phyloP scores from a whole-genome alignment of 2,113 vertebrate species.

The Apus apus region DNA sequence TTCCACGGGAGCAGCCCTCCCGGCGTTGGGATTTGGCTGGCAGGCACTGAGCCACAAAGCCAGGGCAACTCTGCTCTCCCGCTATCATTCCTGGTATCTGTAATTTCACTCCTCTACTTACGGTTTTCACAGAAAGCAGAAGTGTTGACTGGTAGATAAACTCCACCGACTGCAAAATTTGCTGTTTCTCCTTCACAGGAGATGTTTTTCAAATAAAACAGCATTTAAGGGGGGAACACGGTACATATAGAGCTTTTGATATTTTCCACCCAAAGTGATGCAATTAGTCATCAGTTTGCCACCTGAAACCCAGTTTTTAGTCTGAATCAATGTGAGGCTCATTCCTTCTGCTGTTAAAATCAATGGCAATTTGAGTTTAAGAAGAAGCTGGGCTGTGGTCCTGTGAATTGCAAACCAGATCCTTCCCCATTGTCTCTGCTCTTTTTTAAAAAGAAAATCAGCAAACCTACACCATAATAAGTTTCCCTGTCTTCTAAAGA shows the following conservation, averaged over 20 bases:
- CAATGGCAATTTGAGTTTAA: not conserved
- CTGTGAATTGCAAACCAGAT: not conserved
- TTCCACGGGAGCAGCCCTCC: rapidly evolving
- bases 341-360: not conserved
- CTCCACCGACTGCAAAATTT: not conserved
- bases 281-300: not conserved
- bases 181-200: not conserved
- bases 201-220: not conserved
- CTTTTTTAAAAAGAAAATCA: not conserved
- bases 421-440: not conserved
- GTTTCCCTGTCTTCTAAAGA: not conserved
- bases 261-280: not conserved
- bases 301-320: not conserved
- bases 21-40: rapidly evolving
- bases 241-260: not conserved
- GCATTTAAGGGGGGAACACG: not conserved
- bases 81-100: rapidly evolving
- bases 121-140: not conserved
- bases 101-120: not conserved
- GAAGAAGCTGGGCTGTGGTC: not conserved
- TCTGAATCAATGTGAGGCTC: not conserved
- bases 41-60: not conserved
- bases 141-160: not conserved
- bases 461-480: not conserved
- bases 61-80: not conserved